Conservation (phyloP, 2,797 vertebrate genomes). For the Chaenodraco wilsoni region DNA sequence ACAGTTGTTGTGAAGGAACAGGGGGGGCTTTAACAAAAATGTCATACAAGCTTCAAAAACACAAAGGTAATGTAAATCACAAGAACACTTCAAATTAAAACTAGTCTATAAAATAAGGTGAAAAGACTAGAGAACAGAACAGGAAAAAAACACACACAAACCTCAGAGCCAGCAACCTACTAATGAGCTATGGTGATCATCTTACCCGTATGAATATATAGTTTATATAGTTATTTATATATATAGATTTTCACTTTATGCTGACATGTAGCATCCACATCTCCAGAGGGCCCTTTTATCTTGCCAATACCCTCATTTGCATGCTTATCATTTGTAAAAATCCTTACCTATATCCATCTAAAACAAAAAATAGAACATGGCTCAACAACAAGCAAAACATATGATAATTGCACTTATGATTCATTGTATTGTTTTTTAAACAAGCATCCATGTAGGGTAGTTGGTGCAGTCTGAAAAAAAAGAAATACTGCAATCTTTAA, state of each 20-base stretch:
- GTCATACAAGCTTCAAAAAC: constrained; percentile 62
- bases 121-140: constrained; percentile 48
- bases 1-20: constrained; percentile 56
- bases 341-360: constrained; percentile 62
- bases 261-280: constrained; percentile 73
- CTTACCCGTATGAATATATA: constrained; percentile 88
- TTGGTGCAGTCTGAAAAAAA: constrained; percentile 78
- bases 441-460: constrained; percentile 86
- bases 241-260: constrained; percentile 70
- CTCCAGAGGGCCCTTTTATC: constrained; percentile 60
- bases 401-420: constrained; percentile 99
- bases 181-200: constrained; percentile 77
- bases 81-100: constrained; percentile 77
- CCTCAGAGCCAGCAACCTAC: constrained; percentile 76
- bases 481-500: constrained; percentile 87
- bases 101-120: constrained; percentile 59
- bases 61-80: constrained; percentile 67
- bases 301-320: constrained; percentile 60
- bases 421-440: constrained; percentile 89
- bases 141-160: constrained; percentile 48
- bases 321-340: constrained; percentile 75
- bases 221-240: constrained; percentile 77
- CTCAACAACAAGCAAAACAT: constrained; percentile 84
- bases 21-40: constrained; percentile 36
- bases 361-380: constrained; percentile 76